Conservation (phyloP, 2,888 invertebrate species). For the Emmelina monodactyla region DNA sequence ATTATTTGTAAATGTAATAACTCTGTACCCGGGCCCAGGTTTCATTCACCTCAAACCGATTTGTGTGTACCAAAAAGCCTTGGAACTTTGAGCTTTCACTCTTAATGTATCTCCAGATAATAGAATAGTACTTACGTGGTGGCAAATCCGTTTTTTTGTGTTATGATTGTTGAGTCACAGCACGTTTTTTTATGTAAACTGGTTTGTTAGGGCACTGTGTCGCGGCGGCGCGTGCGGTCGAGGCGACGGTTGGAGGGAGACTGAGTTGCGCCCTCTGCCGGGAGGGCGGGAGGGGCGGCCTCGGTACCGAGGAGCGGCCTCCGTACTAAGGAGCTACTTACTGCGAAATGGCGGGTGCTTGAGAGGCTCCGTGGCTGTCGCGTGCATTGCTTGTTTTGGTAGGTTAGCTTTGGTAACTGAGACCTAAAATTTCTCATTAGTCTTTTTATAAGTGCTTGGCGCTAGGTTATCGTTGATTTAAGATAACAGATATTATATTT, state of each 20-base stretch:
- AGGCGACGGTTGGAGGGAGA: constrained; percentile 35
- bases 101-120: constrained; percentile 16
- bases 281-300: constrained; percentile 24
- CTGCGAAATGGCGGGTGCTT: no score
- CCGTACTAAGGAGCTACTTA: constrained; percentile 27
- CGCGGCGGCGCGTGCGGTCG: constrained; percentile 27
- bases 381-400: no score
- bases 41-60: constrained; percentile 38
- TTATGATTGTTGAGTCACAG: constrained; percentile 35
- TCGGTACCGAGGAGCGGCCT: constrained; percentile 31
- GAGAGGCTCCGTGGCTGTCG: no score
- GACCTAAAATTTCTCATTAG: no score
- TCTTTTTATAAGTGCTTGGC: no score
- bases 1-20: no score
- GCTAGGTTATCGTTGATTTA: no score
- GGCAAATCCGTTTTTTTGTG: constrained; percentile 40
- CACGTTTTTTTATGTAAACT: constrained; percentile 46
- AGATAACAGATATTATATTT: no score
- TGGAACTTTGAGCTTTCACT: constrained; percentile 34
- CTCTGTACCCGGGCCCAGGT: constrained; percentile 10
- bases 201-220: constrained; percentile 28
- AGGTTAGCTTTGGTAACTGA: no score
- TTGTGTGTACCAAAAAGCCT: no score
- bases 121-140: constrained; percentile 37
- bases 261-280: constrained; percentile 39